Conservation (phyloP, 2,888 invertebrate species). For the Dasypogon diadema region DNA sequence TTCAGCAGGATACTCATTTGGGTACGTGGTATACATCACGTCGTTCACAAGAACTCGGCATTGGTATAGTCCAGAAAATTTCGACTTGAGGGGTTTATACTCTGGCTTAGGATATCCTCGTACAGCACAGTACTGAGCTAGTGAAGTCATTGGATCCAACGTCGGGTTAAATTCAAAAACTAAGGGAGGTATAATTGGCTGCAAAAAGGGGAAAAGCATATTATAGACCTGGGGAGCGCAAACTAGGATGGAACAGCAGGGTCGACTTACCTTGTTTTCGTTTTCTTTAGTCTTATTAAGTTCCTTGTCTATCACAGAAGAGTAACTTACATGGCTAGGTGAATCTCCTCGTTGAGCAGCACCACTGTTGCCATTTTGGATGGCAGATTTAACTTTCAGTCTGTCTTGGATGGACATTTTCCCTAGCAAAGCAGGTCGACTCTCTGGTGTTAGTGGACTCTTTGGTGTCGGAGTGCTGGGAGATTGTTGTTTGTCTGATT, state of each 20-base stretch:
- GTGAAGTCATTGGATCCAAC: slow-evolving; percentile 60
- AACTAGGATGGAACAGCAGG: too few species aligned
- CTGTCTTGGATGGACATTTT: slow-evolving; percentile 59
- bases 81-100: slow-evolving; percentile 60
- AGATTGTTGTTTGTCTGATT: too few species aligned
- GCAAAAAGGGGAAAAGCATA: too few species aligned
- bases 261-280: slow-evolving; percentile 26
- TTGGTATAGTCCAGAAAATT: slow-evolving; percentile 59
- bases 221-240: too few species aligned
- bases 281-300: slow-evolving; percentile 54
- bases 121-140: slow-evolving; percentile 62
- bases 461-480: neutral
- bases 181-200: slow-evolving; percentile 59
- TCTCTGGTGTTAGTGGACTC: neutral
- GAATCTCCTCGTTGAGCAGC: slow-evolving; percentile 6
- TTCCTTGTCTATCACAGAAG: slow-evolving; percentile 57
- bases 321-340: slow-evolving; percentile 27
- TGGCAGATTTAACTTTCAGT: slow-evolving; percentile 57
- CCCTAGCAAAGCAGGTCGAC: neutral
- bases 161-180: slow-evolving; percentile 61
- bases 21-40: slow-evolving; percentile 64
- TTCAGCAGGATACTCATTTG: slow-evolving; percentile 62
- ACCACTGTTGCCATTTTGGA: neutral
- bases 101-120: slow-evolving; percentile 60
- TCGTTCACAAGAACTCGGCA: slow-evolving; percentile 63